Conservation (phyloP, 1,140 invertebrate species). For the Maniola jurtina region DNA sequence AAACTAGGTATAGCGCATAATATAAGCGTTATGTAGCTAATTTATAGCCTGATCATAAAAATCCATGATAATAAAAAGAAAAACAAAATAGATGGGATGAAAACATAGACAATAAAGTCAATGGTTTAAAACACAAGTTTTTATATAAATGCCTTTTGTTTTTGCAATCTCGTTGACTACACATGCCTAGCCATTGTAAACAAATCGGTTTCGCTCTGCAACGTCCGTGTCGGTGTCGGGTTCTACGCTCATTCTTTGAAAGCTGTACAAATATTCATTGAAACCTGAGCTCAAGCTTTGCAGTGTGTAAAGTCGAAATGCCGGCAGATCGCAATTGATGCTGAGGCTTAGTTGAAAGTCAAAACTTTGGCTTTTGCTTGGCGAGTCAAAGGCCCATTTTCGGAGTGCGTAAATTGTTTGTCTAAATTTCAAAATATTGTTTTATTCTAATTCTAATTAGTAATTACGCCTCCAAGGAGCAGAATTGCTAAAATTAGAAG, state of each 20-base stretch:
- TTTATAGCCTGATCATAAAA: too few species aligned
- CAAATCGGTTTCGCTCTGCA: conserved; percentile 21
- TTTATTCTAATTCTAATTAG: too few species aligned
- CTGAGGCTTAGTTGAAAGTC: too few species aligned
- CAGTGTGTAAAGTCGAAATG: conserved; percentile 5
- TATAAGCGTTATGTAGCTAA: too few species aligned
- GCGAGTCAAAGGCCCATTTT: too few species aligned
- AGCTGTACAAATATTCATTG: conserved; percentile 33
- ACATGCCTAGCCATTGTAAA: conserved; percentile 18
- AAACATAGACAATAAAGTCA: not conserved
- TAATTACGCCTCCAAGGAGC: too few species aligned
- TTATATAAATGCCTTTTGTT: not conserved
- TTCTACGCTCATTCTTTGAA: conserved; percentile 26
- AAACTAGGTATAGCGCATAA: too few species aligned
- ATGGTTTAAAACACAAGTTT: not conserved
- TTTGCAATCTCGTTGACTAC: not conserved
- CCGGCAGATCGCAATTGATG: too few species aligned
- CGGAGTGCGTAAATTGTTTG: too few species aligned
- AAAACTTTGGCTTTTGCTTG: too few species aligned
- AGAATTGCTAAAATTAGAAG: too few species aligned
- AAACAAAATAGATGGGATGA: not conserved
- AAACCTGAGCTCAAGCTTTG: conserved; percentile 12
- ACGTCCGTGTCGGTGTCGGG: conserved; percentile 20
- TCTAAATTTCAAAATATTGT: too few species aligned
- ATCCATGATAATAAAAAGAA: not conserved